Percentiles rank a stretch among this genome's conserved stretches.
phyloP scores from a whole-genome alignment of 2,113 vertebrate species.

The Gopherus evgoodei region DNA sequence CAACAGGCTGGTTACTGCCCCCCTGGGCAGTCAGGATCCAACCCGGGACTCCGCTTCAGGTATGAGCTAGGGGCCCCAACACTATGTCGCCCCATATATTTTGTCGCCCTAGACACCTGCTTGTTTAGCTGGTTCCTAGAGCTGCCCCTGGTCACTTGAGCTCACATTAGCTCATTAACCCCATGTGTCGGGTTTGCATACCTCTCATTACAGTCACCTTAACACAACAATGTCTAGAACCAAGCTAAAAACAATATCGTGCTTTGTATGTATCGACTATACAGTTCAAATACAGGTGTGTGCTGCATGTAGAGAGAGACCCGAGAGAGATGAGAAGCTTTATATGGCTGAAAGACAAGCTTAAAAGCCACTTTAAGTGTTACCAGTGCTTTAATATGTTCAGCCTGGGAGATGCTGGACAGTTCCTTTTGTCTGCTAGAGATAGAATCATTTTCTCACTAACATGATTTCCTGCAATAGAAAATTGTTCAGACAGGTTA shows the following conservation, averaged over 20 bases:
- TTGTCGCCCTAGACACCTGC: too few species aligned
- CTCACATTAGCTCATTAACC: background rate
- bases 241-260: background rate
- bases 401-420: slow-evolving; percentile 63
- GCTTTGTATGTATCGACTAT: background rate
- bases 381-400: background rate
- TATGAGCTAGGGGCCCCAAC: too few species aligned
- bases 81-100: too few species aligned
- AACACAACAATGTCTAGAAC: background rate
- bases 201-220: background rate
- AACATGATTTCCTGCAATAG: background rate
- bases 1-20: too few species aligned
- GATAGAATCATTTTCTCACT: background rate
- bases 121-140: too few species aligned
- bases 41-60: too few species aligned
- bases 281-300: background rate
- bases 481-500: background rate
- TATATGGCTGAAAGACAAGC: background rate
- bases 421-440: slow-evolving; percentile 47
- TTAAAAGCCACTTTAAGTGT: background rate
- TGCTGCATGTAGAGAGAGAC: background rate
- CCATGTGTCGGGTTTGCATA: background rate
- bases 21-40: too few species aligned
- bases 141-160: background rate
- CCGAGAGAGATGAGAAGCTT: background rate